Base-by-base conservation (phyloP, 2,888 invertebrate genomes). In the Lysandra coridon region DNA sequence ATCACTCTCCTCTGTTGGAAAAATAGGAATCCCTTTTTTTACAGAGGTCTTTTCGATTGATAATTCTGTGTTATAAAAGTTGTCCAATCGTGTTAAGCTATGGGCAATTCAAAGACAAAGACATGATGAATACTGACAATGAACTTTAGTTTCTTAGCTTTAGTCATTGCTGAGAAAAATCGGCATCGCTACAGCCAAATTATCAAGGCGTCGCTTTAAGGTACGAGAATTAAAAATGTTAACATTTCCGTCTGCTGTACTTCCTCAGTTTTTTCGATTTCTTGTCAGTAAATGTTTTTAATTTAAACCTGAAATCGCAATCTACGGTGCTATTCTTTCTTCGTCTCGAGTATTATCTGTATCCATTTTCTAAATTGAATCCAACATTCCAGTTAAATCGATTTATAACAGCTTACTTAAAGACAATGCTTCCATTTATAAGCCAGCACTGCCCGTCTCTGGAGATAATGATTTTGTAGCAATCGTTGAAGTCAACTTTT, bases 271-370 rank as follows among this genome's bases (percentile, higher is more conserved):
- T 76, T 33, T 76, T 76, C 17, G 53, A 57, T 76, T 76, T 23
- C 44, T 57, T 57, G 2, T 33, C 6, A n/a, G 7, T 33, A 30
- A 17, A 33, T 33, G 33, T 53, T 57, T 14, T 49, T 75, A 57
- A 76, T 76, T 76, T 57, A 76, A 53, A 30, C 30, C 53, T 33
- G 17, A 57, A 49, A 76, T 76, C n/a, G 30, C 44, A 69, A 76
- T 79, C 79, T 77, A 5, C 37, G 74, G 17, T 53, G 64, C 74
- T 79, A 79, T 79, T 79, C 76, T 79, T 77, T 79, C 30, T 23
- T 64, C 76, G 76, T 53, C 49, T 33, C 64, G 33, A 49, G 44
- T 30, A n/a, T 79, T 62, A 76, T 76, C 76, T 76, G 76, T 76
- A 57, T 57, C 76, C 76, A 76, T 76, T 76, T 76, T 57, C 76